Evolutionary conservation across 2,113 vertebrate genomes (phyloP).

Genomic region (Ameiurus melas): DNA sequence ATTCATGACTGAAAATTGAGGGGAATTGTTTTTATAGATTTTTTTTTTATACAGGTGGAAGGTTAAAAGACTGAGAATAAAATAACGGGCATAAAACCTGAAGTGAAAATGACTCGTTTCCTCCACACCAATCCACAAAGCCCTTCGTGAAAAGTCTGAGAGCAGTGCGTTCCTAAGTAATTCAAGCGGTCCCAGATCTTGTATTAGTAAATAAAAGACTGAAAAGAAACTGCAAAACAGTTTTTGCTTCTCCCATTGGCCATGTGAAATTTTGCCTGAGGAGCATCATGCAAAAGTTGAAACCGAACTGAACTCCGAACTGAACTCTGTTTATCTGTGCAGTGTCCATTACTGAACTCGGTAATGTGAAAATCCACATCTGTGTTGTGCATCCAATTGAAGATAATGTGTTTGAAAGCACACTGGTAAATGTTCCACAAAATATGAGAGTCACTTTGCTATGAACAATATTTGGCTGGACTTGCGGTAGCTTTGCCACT

Average conservation of each 20-base stretch:
- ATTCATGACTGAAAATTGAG: background rate
- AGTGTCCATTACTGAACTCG: background rate
- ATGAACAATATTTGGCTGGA: background rate
- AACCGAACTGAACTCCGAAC: background rate
- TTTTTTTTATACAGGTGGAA: background rate
- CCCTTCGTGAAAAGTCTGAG: background rate
- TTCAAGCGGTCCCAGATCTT: background rate
- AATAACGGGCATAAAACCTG: background rate
- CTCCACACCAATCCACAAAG: background rate
- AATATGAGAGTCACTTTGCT: background rate
- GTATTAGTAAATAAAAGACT: background rate
- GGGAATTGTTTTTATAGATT: background rate
- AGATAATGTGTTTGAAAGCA: constrained; percentile 11
- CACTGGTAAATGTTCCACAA: constrained; percentile 15
- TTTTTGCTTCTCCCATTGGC: background rate
- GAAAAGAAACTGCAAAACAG: background rate
- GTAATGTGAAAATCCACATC: background rate
- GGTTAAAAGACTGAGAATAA: background rate
- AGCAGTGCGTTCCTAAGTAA: background rate
- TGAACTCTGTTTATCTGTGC: background rate
- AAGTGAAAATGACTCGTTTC: background rate
- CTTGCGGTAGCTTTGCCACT: too few relatives aligned
- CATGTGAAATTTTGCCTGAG: background rate
- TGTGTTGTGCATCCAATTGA: background rate
- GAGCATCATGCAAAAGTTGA: background rate